Conservation (phyloP, 2,888 invertebrate genomes). For the Cantharis lateralis region DNA sequence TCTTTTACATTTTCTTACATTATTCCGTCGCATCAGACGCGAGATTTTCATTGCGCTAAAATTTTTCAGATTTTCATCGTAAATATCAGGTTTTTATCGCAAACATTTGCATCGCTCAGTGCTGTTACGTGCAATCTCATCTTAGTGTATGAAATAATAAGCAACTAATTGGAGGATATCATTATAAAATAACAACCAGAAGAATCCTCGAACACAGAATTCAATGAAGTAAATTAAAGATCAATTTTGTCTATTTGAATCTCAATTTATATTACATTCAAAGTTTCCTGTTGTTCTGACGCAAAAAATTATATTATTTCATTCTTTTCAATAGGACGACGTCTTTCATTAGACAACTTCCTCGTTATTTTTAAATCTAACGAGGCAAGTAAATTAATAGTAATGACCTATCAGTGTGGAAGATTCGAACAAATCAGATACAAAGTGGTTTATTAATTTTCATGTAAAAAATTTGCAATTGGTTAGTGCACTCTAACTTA, state of each 20-base stretch:
- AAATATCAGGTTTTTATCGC: background rate
- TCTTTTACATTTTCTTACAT: constrained; percentile 21
- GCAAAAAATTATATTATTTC: background rate
- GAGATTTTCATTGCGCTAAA: constrained; percentile 16
- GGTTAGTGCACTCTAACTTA: background rate
- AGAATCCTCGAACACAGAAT: background rate
- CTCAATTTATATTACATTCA: background rate
- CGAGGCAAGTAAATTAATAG: background rate
- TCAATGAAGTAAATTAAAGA: background rate
- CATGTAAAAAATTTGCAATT: background rate
- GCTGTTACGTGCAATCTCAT: no score
- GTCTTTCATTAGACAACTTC: background rate
- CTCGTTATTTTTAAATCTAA: background rate
- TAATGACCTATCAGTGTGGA: background rate
- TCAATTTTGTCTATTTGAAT: background rate
- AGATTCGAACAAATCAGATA: background rate
- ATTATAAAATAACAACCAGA: background rate
- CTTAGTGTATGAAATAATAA: background rate
- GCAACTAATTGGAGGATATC: background rate
- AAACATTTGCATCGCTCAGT: no score
- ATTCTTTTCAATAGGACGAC: background rate
- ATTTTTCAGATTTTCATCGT: background rate
- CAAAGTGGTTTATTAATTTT: background rate
- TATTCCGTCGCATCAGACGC: constrained; percentile 13
- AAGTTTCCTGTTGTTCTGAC: background rate